phyloP scores from a whole-genome alignment of 2,888 invertebrate species.

The Thera britannica region DNA sequence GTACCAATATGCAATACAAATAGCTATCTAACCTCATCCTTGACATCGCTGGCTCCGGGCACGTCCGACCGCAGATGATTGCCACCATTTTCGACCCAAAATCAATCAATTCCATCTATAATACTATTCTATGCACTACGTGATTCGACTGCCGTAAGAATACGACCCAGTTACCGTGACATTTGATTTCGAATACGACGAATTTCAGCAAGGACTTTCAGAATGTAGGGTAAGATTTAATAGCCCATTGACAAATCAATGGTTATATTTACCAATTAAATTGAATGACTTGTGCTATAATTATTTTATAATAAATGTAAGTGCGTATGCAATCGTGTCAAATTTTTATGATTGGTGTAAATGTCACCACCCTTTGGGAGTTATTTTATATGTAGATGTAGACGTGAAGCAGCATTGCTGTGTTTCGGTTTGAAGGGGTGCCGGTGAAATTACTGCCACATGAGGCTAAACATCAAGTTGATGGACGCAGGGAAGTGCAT shows the following conservation, averaged over 20 bases:
- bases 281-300: background rate
- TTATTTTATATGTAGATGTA: too few relatives aligned
- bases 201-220: conserved; percentile 52
- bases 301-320: background rate
- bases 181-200: conserved; percentile 54
- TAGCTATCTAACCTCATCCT: conserved; percentile 52
- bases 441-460: too few relatives aligned
- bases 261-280: conserved; percentile 30
- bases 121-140: conserved; percentile 54
- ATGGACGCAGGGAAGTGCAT: too few relatives aligned
- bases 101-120: conserved; percentile 61
- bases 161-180: conserved; percentile 62
- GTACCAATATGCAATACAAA: conserved; percentile 26
- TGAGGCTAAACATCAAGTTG: too few relatives aligned
- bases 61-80: conserved; percentile 59
- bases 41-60: conserved; percentile 54
- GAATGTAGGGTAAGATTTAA: conserved; percentile 40
- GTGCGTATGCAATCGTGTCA: conserved; percentile 9
- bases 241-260: conserved; percentile 42
- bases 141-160: conserved; percentile 59
- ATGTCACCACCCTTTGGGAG: background rate
- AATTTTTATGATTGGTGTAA: conserved; percentile 4
- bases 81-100: conserved; percentile 58
- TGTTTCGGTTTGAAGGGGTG: too few relatives aligned
- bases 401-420: too few relatives aligned